Evolutionary conservation across 1,140 invertebrate genomes (phyloP).

Genomic region (Bombus waltoni): DNA sequence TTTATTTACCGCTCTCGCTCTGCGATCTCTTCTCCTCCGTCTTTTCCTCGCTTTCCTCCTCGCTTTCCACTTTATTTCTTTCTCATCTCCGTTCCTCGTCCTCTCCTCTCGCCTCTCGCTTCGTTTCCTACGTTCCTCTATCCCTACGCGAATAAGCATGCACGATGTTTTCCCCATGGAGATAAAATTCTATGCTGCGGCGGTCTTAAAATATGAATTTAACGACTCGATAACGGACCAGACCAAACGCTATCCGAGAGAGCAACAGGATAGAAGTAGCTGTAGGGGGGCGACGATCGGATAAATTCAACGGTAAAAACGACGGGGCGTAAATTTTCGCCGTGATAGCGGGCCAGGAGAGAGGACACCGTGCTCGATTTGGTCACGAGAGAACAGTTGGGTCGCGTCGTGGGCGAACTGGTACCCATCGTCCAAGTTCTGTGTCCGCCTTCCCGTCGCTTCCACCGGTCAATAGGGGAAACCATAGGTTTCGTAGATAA

Average conservation of each 20-base stretch:
- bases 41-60: no score
- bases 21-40: not conserved
- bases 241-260: not conserved
- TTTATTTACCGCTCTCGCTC: not conserved
- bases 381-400: conserved; percentile 31
- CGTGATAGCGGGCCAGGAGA: not conserved
- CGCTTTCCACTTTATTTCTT: not conserved
- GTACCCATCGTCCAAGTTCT: conserved; percentile 41
- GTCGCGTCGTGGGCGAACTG: conserved; percentile 57
- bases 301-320: conserved; percentile 38
- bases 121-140: no score
- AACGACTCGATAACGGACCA: conserved; percentile 17
- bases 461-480: not conserved
- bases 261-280: not conserved
- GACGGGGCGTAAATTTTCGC: conserved; percentile 9
- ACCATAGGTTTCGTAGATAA: not conserved
- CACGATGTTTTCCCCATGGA: no score
- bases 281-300: conserved; percentile 9
- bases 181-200: not conserved
- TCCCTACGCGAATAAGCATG: no score
- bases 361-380: conserved; percentile 51
- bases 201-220: conserved; percentile 20
- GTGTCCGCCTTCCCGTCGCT: not conserved
- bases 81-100: no score
- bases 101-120: not conserved